A percentile compares a stretch with the other conserved stretches of the same genome.
Evolutionary conservation across 2,113 vertebrate species (phyloP).

Genomic region (Lutjanus erythropterus): DNA sequence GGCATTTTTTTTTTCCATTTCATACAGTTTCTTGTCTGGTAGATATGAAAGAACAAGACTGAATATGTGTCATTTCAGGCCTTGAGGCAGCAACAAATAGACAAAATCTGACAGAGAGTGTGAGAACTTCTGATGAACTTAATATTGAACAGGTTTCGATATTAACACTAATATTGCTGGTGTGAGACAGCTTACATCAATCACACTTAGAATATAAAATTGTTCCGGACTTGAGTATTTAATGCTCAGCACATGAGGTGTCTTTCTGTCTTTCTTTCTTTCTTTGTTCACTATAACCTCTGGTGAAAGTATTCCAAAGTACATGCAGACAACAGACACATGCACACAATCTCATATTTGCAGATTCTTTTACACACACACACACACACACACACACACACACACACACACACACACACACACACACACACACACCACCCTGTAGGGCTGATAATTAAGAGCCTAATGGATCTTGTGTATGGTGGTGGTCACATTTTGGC

Average conservation of each 20-base stretch:
- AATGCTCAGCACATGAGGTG: neutral
- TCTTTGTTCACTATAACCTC: neutral
- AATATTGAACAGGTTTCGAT: neutral
- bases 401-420: conserved; percentile 12
- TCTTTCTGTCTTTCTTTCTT: neutral
- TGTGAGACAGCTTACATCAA: neutral
- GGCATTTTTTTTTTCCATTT: too few species aligned
- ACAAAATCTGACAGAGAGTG: conserved; percentile 2
- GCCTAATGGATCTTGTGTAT: conserved; percentile 89
- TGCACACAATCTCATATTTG: neutral
- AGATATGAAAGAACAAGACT: neutral
- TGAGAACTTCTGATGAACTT: neutral
- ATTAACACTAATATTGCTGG: neutral
- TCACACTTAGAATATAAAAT: neutral
- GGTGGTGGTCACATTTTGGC: conserved; percentile 88
- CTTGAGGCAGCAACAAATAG: conserved; percentile 1
- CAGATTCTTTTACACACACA: conserved; percentile 1
- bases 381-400: conserved; percentile 14
- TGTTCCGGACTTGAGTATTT: neutral
- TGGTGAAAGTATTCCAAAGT: neutral
- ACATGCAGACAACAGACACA: conserved; percentile 9
- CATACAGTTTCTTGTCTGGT: neutral
- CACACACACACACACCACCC: conserved; percentile 3
- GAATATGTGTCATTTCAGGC: conserved; percentile 25
- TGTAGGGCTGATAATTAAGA: conserved; percentile 89